Evolutionary conservation across 2,888 invertebrate species (phyloP).

Genomic region (Fragum fragum): DNA sequence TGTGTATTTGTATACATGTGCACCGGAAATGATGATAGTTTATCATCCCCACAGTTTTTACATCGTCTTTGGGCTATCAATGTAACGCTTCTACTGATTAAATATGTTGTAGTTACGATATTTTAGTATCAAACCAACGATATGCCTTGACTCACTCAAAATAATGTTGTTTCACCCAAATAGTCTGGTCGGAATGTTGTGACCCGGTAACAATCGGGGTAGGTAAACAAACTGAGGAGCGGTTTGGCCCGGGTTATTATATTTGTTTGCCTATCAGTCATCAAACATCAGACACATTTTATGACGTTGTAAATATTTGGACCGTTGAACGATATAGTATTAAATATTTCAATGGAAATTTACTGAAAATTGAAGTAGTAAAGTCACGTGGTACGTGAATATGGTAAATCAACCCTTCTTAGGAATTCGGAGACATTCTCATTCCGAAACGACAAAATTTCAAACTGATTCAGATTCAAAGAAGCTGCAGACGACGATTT

Average conservation of each 20-base stretch:
- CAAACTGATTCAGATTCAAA: too few relatives aligned
- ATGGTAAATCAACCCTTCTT: too few relatives aligned
- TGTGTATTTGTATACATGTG: too few relatives aligned
- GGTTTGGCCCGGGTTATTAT: not conserved
- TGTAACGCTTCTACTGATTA: too few relatives aligned
- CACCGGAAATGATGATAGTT: too few relatives aligned
- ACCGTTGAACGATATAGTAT: slow-evolving; percentile 7
- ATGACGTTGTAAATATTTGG: not conserved
- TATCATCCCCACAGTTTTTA: too few relatives aligned
- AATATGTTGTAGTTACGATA: too few relatives aligned
- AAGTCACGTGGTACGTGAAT: slow-evolving; percentile 11
- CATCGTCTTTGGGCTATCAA: too few relatives aligned
- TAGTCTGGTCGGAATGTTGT: slow-evolving; percentile 18
- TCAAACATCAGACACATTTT: slow-evolving; percentile 12
- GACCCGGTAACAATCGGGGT: slow-evolving; percentile 25
- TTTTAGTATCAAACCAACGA: too few relatives aligned
- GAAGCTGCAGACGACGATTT: too few relatives aligned
- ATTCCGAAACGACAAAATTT: too few relatives aligned
- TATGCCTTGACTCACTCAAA: slow-evolving; percentile 7
- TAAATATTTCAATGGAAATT: slow-evolving; percentile 22
- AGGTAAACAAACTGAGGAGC: not conserved
- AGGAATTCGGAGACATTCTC: too few relatives aligned
- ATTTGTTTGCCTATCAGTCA: slow-evolving; percentile 24
- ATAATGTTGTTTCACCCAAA: slow-evolving; percentile 17
- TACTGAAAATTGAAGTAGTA: slow-evolving; percentile 2